Evolutionary conservation across 2,113 vertebrate genomes (phyloP), one percentile per base, ranked within the genome.

Genomic region (Fukomys damarensis): DNA sequence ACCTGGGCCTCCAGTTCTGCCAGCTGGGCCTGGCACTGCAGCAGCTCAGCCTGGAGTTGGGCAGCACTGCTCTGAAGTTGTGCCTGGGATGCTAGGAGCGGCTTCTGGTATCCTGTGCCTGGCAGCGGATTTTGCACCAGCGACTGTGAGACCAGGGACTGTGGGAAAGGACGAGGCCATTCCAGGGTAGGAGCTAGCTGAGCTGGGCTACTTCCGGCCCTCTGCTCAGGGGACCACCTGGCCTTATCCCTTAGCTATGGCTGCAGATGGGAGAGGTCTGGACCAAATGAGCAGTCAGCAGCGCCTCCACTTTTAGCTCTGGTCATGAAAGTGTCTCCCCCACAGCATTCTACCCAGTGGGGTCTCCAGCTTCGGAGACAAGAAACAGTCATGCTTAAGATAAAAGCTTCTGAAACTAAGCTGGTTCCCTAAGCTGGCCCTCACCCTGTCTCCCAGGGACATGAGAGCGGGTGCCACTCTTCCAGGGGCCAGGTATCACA

Each of bases 1-100:
- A 99, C 99, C 99, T 99, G 99, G 94, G 98, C 98, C 97, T 99
- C 99, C 97, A 99, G 98, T 97, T 99, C 98, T 5, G 98, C 96
- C 96, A 99, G 93, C 68, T 43, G 98, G 54, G 98, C 97, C 94
- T 99, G 99, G 79, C 98, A 95, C 9, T 97, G 96, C 89, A 98
- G 86, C 7, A 99, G 98, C 6, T 92, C 97, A 2, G 93, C 72
- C 41, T 96, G 98, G 76, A 97, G 98, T 41, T 98, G 89, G 0
- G 77, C 16, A 0, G 72, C 92, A 65, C 88, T 46, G 1, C 98
- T 94, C 7, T 49, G 93, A 16, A 96, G 94, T 86, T 97, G 98
- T 4, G 46, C 96, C 86, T 97, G 94, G 9, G 98, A 82, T 2
- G 65, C 77, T 7, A 91, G 97, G 30, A 93, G 74, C 68, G 84